Percentiles rank a stretch among this genome's conserved stretches.
These are phyloP conservation scores for Apis dorsata DNA, from an alignment of 1,140 invertebrate genomes.

Conservation along the genomic window DNA sequence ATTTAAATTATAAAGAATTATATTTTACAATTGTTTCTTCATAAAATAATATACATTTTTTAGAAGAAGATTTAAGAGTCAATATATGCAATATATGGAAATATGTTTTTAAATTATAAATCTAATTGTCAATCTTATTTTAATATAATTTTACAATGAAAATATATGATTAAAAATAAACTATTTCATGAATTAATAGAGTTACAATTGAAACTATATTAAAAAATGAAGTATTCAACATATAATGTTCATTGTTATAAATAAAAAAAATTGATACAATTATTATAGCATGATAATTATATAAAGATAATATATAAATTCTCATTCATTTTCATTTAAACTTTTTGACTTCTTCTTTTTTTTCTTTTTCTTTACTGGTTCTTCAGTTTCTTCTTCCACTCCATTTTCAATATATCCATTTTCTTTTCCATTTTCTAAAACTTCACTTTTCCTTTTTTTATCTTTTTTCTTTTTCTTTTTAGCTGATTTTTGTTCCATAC, in stretches of 20 bases:
- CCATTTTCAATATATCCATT: conserved; percentile 67
- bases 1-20: conserved; percentile 40
- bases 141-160: conserved; percentile 4
- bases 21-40: conserved; percentile 41
- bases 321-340: conserved; percentile 42
- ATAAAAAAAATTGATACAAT: neutral
- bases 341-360: conserved; percentile 79
- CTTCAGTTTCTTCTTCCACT: conserved; percentile 54
- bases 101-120: conserved; percentile 12
- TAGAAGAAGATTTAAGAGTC: conserved; percentile 3
- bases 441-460: conserved; percentile 75
- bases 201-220: neutral
- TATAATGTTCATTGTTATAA: neutral
- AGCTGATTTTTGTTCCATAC: conserved; percentile 59
- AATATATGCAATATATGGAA: neutral
- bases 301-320: neutral
- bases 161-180: neutral
- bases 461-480: conserved; percentile 82
- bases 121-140: neutral
- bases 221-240: neutral
- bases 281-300: neutral
- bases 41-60: conserved; percentile 32
- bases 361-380: conserved; percentile 74
- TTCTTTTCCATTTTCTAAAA: conserved; percentile 65
- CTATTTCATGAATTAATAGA: neutral